Percentiles rank a stretch among this genome's conserved stretches.
phyloP scores from a whole-genome alignment of 2,797 vertebrate genomes.

The Tapera naevia region DNA sequence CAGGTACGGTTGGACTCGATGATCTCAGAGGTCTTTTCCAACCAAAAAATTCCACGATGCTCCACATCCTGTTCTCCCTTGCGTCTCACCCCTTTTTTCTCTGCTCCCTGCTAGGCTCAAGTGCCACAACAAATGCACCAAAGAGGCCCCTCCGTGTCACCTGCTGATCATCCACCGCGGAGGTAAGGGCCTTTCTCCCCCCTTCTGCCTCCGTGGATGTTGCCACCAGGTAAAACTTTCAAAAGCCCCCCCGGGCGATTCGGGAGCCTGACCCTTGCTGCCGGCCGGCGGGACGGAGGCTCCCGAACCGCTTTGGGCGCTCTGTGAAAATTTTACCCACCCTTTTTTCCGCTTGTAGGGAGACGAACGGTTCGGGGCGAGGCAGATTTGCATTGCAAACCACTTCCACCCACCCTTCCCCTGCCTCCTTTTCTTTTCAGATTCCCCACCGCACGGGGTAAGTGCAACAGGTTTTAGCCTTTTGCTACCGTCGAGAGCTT shows the following conservation, averaged over 20 bases:
- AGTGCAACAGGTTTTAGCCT: constrained; percentile 63
- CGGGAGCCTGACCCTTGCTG: constrained; percentile 33
- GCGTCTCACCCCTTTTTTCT: not conserved
- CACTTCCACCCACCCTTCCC: constrained; percentile 71
- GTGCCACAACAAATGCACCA: constrained; percentile 99
- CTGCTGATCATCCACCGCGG: constrained; percentile 96
- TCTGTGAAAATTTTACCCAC: constrained; percentile 46
- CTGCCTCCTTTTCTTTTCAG: constrained; percentile 73
- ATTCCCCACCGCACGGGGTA: constrained; percentile 70
- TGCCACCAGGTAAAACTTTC: constrained; percentile 3
- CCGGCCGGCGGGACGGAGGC: not conserved
- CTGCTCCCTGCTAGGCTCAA: constrained; percentile 85
- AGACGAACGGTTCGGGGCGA: constrained; percentile 66
- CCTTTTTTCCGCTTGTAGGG: constrained; percentile 70
- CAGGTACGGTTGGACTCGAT: no score
- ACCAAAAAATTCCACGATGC: not conserved
- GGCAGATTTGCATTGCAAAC: constrained; percentile 74
- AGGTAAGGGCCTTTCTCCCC: constrained; percentile 77
- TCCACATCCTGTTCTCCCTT: rapidly evolving
- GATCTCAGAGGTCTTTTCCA: no score
- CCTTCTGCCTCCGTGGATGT: not conserved
- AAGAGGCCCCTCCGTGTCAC: constrained; percentile 99
- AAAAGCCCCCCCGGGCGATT: constrained; percentile 18
- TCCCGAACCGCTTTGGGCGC: constrained; percentile 52
- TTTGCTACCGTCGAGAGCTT: constrained; percentile 45